Evolutionary conservation across 2,888 invertebrate genomes (phyloP).

Genomic region (Peribatodes rhomboidaria): DNA sequence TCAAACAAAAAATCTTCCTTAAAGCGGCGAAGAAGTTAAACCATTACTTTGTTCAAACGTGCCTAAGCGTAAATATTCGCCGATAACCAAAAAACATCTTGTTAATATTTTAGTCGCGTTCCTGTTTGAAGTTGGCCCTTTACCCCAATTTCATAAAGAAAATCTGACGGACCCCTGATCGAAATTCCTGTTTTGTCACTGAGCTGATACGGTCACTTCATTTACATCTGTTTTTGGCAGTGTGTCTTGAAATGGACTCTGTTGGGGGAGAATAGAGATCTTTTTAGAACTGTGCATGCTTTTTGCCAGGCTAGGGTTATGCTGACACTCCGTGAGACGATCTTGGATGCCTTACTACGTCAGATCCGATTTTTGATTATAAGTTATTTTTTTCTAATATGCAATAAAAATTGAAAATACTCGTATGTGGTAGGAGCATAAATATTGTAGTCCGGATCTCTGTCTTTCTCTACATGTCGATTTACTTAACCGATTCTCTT

Average conservation of each 20-base stretch:
- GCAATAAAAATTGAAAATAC: too few species aligned
- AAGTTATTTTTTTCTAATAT: too few species aligned
- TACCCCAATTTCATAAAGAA: conserved; percentile 57
- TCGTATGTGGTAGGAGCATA: too few species aligned
- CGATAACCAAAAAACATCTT: conserved; percentile 45
- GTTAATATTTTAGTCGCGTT: conserved; percentile 55
- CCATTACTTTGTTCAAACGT: conserved; percentile 22
- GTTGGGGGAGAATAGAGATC: conserved; percentile 40
- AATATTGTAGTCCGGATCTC: too few species aligned
- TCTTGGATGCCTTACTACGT: conserved; percentile 11
- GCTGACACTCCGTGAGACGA: conserved; percentile 62
- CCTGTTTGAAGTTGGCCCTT: conserved; percentile 47
- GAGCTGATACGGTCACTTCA: conserved; percentile 48
- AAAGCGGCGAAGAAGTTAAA: not conserved
- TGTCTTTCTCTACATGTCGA: too few species aligned
- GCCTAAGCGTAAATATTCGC: conserved; percentile 40
- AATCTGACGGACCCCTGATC: conserved; percentile 53
- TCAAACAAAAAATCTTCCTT: not conserved
- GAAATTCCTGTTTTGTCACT: conserved; percentile 60
- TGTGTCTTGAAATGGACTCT: conserved; percentile 41
- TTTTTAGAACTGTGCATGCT: conserved; percentile 33
- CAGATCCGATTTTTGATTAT: conserved; percentile 7
- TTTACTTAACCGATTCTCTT: too few species aligned
- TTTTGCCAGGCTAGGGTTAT: conserved; percentile 49
- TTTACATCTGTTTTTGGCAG: conserved; percentile 39